A percentile compares a stretch with the other conserved stretches of the same genome.
Conservation (phyloP, 2,888 invertebrate genomes). For the Drosophila peninsularis region DNA sequence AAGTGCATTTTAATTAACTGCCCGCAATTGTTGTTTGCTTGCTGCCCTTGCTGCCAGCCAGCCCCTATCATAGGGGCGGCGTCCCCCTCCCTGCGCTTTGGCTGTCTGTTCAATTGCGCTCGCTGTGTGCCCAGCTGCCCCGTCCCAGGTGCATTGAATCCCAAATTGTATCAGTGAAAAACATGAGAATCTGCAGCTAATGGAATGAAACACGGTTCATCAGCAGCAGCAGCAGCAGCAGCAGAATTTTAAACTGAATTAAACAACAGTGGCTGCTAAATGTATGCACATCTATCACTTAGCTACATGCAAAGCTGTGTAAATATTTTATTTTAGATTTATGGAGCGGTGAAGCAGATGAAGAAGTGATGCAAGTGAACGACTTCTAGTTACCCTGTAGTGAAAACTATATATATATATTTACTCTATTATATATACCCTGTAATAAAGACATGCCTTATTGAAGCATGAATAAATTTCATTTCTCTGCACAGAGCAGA, state of each 20-base stretch:
- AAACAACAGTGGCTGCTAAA: constrained; percentile 17
- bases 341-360: too few relatives aligned
- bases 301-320: background rate
- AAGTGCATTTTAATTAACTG: constrained; percentile 75
- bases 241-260: constrained; percentile 14
- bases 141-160: constrained; percentile 29
- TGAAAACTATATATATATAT: too few relatives aligned
- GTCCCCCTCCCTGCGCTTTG: too few relatives aligned
- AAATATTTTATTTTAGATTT: background rate
- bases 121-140: background rate
- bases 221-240: background rate
- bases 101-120: background rate
- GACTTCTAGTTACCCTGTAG: too few relatives aligned
- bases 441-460: too few relatives aligned
- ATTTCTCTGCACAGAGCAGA: too few relatives aligned
- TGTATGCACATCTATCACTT: constrained; percentile 12
- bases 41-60: background rate
- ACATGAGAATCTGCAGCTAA: constrained; percentile 50
- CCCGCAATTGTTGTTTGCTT: constrained; percentile 46
- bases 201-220: constrained; percentile 28
- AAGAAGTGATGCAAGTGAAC: too few relatives aligned
- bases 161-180: constrained; percentile 30
- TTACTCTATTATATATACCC: too few relatives aligned
- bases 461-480: too few relatives aligned
- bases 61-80: background rate